These are phyloP conservation scores for Pogonocherus hispidulus DNA, from an alignment of 2,888 invertebrate species.

Conservation along the genomic window DNA sequence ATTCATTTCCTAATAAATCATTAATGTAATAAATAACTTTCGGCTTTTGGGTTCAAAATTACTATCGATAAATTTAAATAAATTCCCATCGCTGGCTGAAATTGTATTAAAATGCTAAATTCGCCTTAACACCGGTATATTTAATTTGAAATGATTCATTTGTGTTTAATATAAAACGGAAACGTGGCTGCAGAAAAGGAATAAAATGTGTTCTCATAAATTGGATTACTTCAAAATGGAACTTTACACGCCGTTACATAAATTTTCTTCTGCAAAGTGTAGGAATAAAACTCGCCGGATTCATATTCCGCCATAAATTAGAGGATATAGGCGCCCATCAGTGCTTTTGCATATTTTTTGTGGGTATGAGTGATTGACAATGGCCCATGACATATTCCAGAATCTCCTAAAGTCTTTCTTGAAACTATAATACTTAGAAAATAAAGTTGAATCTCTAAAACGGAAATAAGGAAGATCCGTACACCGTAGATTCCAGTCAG, in stretches of 20 bases:
- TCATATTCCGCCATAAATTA: constrained; percentile 8
- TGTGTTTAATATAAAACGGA: constrained; percentile 27
- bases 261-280: constrained; percentile 8
- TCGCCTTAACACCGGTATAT: constrained; percentile 18
- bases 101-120: constrained; percentile 18
- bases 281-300: constrained; percentile 22
- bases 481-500: too few species aligned
- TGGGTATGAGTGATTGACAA: too few species aligned
- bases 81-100: constrained; percentile 9
- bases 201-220: constrained; percentile 21
- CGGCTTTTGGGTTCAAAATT: constrained; percentile 7
- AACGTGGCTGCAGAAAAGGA: constrained; percentile 1
- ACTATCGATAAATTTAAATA: constrained; percentile 23
- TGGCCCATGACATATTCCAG: too few species aligned
- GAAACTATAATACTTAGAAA: too few species aligned
- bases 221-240: constrained; percentile 24
- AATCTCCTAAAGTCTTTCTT: too few species aligned
- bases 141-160: constrained; percentile 27
- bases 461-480: too few species aligned
- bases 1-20: constrained; percentile 13
- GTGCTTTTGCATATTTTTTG: too few species aligned
- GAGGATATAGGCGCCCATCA: constrained; percentile 4
- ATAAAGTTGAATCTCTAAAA: too few species aligned
- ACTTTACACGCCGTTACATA: constrained; percentile 26
- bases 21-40: constrained; percentile 13